Evolutionary conservation across 2,797 vertebrate genomes (phyloP).

Genomic region (Ciconia nigra): DNA sequence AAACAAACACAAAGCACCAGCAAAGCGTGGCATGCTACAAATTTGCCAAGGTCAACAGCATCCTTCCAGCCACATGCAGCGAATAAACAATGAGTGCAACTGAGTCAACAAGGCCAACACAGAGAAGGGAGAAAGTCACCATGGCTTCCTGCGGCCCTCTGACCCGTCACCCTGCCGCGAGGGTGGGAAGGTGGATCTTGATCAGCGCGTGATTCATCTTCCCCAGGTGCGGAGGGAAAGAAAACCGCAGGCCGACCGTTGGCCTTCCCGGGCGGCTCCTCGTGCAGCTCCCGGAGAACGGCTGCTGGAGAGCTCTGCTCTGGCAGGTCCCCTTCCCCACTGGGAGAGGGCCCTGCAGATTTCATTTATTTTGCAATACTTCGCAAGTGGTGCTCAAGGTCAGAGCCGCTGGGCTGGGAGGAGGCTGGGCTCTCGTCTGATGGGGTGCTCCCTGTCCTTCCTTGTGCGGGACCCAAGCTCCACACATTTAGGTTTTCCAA

Average conservation of each 20-base stretch:
- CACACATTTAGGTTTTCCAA: background rate
- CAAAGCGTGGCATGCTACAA: background rate
- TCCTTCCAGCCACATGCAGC: background rate
- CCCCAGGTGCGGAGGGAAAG: background rate
- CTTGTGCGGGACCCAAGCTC: accelerated
- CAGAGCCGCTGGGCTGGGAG: background rate
- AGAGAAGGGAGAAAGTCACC: background rate
- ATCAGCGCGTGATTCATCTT: background rate
- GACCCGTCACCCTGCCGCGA: background rate
- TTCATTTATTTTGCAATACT: background rate
- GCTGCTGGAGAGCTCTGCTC: background rate
- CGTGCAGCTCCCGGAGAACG: background rate
- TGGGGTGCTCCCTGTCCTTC: background rate
- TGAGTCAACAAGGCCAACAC: background rate
- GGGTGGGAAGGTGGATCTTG: background rate
- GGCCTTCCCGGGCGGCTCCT: accelerated
- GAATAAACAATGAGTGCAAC: background rate
- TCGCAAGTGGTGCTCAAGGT: background rate
- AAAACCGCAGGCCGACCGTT: accelerated
- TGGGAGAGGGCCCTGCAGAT: background rate
- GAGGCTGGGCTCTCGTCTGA: background rate
- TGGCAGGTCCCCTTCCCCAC: background rate
- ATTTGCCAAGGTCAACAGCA: background rate
- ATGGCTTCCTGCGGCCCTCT: background rate
- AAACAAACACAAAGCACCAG: background rate